These are phyloP conservation scores for Erebia ligea DNA, from an alignment of 2,888 invertebrate genomes.

Conservation along the genomic window DNA sequence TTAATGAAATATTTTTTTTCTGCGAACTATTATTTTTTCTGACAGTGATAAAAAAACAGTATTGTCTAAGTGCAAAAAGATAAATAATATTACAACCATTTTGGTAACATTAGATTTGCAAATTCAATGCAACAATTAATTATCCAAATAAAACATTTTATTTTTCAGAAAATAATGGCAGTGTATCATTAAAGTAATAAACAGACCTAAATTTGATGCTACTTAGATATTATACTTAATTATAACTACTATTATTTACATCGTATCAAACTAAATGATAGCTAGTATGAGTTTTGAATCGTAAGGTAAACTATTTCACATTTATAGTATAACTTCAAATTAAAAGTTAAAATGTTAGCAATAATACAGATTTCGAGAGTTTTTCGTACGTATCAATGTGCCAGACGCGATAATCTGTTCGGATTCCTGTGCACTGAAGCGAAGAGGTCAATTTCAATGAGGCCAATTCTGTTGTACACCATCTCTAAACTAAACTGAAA, in stretches of 20 bases:
- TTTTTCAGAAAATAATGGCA: constrained; percentile 29
- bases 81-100: constrained; percentile 11
- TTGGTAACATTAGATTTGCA: constrained; percentile 26
- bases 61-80: constrained; percentile 25
- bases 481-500: no score
- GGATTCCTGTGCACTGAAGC: no score
- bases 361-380: no score
- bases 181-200: constrained; percentile 26
- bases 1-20: constrained; percentile 3
- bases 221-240: constrained; percentile 29
- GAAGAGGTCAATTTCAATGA: no score
- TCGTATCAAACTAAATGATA: constrained; percentile 23
- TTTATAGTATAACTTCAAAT: no score
- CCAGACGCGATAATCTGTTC: no score
- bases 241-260: constrained; percentile 37
- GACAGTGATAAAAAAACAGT: constrained; percentile 15
- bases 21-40: constrained; percentile 5
- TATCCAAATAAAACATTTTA: constrained; percentile 20
- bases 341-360: no score
- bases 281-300: constrained; percentile 3
- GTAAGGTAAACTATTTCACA: background rate
- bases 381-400: no score
- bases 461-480: no score
- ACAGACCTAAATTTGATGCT: constrained; percentile 27
- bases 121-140: constrained; percentile 24